Conservation (phyloP, 1,140 invertebrate species). For the Akabosia matsudoensis region DNA sequence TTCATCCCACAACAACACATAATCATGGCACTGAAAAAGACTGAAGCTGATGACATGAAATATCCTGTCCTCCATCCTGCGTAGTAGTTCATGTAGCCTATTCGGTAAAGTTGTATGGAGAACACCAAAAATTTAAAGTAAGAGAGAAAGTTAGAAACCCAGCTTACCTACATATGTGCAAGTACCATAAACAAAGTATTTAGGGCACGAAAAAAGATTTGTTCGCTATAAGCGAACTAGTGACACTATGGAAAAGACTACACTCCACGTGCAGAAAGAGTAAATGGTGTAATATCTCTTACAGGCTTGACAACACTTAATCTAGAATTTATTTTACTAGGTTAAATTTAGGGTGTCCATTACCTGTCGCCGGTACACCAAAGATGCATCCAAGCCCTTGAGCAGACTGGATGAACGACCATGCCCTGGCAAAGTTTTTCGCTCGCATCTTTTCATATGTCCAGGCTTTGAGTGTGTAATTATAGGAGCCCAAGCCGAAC, state of each 20-base stretch:
- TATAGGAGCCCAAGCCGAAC: constrained; percentile 75
- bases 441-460: constrained; percentile 78
- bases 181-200: not conserved
- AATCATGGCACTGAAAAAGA: constrained; percentile 10
- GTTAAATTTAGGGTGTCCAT: not conserved
- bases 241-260: too few relatives aligned
- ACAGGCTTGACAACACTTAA: too few relatives aligned
- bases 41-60: constrained; percentile 14
- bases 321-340: too few relatives aligned
- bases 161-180: too few relatives aligned
- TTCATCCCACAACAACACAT: constrained; percentile 10
- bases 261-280: too few relatives aligned
- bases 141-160: too few relatives aligned
- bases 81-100: constrained; percentile 20
- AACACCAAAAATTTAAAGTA: too few relatives aligned
- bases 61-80: constrained; percentile 20
- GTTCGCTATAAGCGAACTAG: too few relatives aligned
- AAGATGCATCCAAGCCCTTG: constrained; percentile 77
- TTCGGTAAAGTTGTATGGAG: not conserved
- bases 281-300: too few relatives aligned
- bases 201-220: not conserved
- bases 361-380: constrained; percentile 76
- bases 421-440: constrained; percentile 77
- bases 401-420: constrained; percentile 81
- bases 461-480: constrained; percentile 82